Evolutionary conservation across 2,888 invertebrate genomes (phyloP).

Genomic region (Napeogenes sylphis): DNA sequence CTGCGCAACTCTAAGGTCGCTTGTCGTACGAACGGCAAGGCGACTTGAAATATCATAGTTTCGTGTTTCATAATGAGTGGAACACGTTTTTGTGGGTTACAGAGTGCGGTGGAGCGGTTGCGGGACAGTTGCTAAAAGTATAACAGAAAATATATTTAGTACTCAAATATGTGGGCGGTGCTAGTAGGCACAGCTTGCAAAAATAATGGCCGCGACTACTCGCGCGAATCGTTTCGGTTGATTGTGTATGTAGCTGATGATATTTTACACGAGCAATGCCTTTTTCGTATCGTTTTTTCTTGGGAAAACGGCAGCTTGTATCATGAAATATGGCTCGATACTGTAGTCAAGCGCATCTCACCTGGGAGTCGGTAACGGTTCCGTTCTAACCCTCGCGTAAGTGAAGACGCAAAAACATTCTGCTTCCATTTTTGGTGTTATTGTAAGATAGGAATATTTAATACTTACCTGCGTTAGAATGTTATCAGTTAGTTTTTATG

Average conservation of each 20-base stretch:
- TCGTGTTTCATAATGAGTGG: conserved; percentile 74
- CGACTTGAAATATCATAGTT: conserved; percentile 70
- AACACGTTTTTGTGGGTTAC: conserved; percentile 66
- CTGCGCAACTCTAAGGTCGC: conserved; percentile 61
- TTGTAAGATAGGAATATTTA: conserved; percentile 15
- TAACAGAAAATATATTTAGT: conserved; percentile 18
- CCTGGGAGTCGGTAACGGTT: conserved; percentile 32
- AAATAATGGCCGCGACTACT: conserved; percentile 55
- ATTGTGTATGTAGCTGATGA: conserved; percentile 50
- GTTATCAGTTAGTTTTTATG: not conserved
- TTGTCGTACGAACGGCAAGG: conserved; percentile 47
- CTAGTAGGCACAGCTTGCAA: conserved; percentile 33
- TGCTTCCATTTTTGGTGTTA: conserved; percentile 15
- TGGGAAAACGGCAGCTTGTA: conserved; percentile 29
- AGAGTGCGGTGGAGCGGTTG: conserved; percentile 53
- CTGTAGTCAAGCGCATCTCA: conserved; percentile 36
- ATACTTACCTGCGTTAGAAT: conserved; percentile 1
- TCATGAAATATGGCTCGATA: conserved; percentile 34
- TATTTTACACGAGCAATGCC: conserved; percentile 39
- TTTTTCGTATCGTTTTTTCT: conserved; percentile 39
- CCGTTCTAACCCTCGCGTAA: conserved; percentile 22
- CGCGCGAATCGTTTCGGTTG: conserved; percentile 64
- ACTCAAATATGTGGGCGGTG: conserved; percentile 20
- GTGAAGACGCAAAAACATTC: conserved; percentile 17
- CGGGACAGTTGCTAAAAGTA: conserved; percentile 22